These are phyloP conservation scores for Vesta saturnalis DNA, from an alignment of 2,888 invertebrate species.

Conservation along the genomic window DNA sequence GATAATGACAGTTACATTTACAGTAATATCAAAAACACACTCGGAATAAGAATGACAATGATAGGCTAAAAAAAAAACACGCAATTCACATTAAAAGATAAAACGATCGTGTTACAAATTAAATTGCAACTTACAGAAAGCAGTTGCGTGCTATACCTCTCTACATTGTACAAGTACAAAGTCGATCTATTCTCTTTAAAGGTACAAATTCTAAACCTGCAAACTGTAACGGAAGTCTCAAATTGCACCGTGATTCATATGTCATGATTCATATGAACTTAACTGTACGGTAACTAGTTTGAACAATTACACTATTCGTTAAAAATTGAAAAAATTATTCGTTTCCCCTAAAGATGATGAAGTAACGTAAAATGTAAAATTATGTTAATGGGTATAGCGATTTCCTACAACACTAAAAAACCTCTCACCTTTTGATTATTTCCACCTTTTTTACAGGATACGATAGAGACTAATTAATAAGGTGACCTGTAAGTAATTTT, in stretches of 20 bases:
- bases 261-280: conserved; percentile 5
- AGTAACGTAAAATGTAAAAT: too few species aligned
- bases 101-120: neutral
- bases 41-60: neutral
- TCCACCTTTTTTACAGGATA: too few species aligned
- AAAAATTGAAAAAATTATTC: too few species aligned
- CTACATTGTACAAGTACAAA: too few species aligned
- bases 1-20: neutral
- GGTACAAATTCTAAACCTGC: neutral
- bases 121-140: neutral
- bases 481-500: too few species aligned
- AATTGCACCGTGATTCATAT: conserved; percentile 13
- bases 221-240: conserved; percentile 17
- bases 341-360: too few species aligned
- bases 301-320: neutral
- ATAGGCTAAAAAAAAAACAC: neutral
- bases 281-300: neutral
- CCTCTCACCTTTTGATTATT: too few species aligned
- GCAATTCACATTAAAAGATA: neutral
- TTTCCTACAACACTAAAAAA: too few species aligned
- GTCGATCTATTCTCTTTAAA: neutral
- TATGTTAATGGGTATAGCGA: too few species aligned
- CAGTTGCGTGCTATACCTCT: neutral
- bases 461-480: too few species aligned
- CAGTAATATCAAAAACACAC: neutral